Evolutionary conservation across 2,113 vertebrate species (phyloP).

Genomic region (Rhombomys opimus): DNA sequence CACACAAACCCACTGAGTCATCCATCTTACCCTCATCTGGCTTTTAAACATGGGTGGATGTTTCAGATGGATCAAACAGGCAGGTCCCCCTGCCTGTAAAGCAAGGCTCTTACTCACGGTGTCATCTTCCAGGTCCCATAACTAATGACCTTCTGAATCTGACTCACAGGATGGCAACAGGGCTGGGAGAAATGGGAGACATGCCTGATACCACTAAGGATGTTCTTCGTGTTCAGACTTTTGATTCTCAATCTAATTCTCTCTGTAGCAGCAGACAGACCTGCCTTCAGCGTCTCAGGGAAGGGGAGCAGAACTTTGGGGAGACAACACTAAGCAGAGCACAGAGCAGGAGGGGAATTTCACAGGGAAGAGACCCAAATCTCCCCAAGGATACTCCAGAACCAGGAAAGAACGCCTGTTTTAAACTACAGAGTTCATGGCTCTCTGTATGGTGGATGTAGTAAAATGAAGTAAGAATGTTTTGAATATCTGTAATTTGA

Average conservation of each 20-base stretch:
- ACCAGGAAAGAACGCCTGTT: background rate
- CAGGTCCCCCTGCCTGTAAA: background rate
- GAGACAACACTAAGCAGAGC: background rate
- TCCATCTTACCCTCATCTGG: no score
- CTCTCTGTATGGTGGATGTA: background rate
- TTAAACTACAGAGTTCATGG: background rate
- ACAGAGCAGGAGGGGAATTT: background rate
- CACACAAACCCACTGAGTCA: background rate
- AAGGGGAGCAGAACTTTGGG: background rate
- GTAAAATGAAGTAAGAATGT: background rate
- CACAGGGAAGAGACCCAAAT: background rate
- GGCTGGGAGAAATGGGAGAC: fast-evolving
- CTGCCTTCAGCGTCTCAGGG: background rate
- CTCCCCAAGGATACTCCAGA: background rate
- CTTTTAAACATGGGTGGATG: background rate
- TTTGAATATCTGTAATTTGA: background rate
- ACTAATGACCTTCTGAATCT: background rate
- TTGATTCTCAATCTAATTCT: background rate
- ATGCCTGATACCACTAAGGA: background rate
- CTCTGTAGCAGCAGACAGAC: background rate
- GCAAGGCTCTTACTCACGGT: background rate
- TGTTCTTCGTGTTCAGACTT: no score
- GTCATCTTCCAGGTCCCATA: no score
- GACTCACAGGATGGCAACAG: no score
- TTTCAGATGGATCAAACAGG: no score